Conservation (phyloP, 1,140 invertebrate genomes). For the Leptestheria dahalacensis region DNA sequence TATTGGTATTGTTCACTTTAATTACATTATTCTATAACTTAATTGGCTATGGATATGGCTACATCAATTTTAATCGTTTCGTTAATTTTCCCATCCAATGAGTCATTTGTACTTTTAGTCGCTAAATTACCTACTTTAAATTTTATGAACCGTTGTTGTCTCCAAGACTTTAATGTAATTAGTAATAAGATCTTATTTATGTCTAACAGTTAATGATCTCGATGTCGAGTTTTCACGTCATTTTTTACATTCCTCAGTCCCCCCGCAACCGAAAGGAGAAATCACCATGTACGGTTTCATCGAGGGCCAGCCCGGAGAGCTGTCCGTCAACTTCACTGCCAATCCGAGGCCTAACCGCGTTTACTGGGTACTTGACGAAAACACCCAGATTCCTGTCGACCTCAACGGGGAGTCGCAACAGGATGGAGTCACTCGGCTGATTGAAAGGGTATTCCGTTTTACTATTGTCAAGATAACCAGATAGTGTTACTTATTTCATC, state of each 20-base stretch:
- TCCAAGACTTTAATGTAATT: no score
- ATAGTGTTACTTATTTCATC: no score
- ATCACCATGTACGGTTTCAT: constrained; percentile 36
- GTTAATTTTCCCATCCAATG: no score
- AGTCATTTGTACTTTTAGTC: no score
- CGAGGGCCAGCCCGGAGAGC: constrained; percentile 44
- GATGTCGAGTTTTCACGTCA: neutral
- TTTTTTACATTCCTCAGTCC: constrained; percentile 39
- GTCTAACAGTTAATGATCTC: neutral
- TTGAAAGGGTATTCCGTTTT: neutral
- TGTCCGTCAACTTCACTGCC: constrained; percentile 48
- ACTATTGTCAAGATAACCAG: neutral
- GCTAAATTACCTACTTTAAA: no score
- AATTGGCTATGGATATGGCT: no score
- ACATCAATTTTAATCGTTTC: no score
- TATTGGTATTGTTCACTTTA: no score
- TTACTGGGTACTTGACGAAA: constrained; percentile 44
- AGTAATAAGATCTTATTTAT: no score
- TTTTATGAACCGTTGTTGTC: no score
- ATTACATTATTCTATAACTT: no score
- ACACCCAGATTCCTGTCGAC: constrained; percentile 19
- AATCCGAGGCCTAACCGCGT: constrained; percentile 45
- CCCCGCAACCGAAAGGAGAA: neutral
- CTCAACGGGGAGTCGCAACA: neutral
- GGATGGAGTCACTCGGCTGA: neutral